Conservation (phyloP, 2,888 invertebrate genomes). For the Campoplex capitator region DNA sequence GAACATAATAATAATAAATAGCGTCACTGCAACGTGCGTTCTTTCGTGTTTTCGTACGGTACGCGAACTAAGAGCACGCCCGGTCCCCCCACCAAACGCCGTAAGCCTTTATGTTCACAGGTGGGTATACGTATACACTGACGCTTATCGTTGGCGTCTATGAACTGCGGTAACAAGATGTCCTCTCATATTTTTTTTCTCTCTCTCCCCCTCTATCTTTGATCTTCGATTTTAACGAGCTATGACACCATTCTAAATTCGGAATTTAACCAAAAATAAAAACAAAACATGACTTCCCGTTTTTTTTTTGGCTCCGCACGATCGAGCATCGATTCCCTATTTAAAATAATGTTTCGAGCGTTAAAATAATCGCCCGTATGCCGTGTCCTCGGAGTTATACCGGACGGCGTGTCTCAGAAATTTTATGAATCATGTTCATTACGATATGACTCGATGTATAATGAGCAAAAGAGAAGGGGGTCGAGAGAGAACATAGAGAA, state of each 20-base stretch:
- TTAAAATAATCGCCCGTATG: not conserved
- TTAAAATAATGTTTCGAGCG: not conserved
- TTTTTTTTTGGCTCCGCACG: not conserved
- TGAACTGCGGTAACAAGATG: not conserved
- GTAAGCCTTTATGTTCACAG: not conserved
- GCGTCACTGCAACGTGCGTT: constrained; percentile 22
- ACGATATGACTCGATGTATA: constrained; percentile 24
- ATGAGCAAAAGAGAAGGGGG: not conserved
- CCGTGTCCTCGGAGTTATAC: constrained; percentile 17
- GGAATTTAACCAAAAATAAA: not conserved
- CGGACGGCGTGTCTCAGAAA: constrained; percentile 50
- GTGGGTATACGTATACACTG: not conserved
- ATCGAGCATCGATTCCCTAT: not conserved
- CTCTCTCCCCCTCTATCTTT: not conserved
- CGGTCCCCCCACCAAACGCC: not conserved
- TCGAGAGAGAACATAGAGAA: not conserved
- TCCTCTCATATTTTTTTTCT: not conserved
- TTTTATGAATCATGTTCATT: constrained; percentile 58
- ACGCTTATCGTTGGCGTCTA: not conserved
- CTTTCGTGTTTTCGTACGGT: not conserved
- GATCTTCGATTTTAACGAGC: not conserved
- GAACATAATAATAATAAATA: not conserved
- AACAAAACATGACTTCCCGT: not conserved
- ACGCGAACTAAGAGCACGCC: constrained; percentile 12
- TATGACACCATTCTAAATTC: not conserved